Percentiles rank a stretch among this genome's conserved stretches.
Evolutionary conservation across 1,140 invertebrate genomes (phyloP).

Genomic region (Colletes gigas): DNA sequence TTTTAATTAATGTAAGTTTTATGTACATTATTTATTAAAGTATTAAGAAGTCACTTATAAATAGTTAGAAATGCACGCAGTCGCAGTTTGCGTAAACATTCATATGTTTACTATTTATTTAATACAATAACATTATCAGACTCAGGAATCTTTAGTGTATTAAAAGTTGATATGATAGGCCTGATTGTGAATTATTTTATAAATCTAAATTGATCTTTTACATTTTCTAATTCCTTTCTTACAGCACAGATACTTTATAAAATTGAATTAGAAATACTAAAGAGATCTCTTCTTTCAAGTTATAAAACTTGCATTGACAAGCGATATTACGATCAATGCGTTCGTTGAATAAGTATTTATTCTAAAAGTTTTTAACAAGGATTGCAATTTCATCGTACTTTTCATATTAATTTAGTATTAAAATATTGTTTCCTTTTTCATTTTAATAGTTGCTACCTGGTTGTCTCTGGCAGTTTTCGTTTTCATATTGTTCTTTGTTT

Average conservation of each 20-base stretch:
- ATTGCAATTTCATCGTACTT: not conserved
- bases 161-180: constrained; percentile 53
- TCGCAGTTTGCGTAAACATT: constrained; percentile 3
- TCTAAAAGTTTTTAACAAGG: not conserved
- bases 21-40: constrained; percentile 59
- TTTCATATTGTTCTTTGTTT: constrained; percentile 10
- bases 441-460: not conserved
- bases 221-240: constrained; percentile 6
- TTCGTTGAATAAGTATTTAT: not conserved
- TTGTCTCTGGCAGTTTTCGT: constrained; percentile 30
- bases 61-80: constrained; percentile 35
- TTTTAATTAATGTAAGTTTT: constrained; percentile 36
- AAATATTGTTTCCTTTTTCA: constrained; percentile 32
- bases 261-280: not conserved
- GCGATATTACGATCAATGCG: not conserved
- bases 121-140: constrained; percentile 28
- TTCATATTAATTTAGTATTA: constrained; percentile 32
- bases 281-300: not conserved
- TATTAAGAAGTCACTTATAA: constrained; percentile 53
- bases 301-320: not conserved
- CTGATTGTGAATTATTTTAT: constrained; percentile 23
- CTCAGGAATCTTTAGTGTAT: constrained; percentile 17
- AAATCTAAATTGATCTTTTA: constrained; percentile 19
- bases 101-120: constrained; percentile 9
- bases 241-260: not conserved